Evolutionary conservation across 1,140 invertebrate genomes (phyloP).

Genomic region (Drosophila bipectinata): DNA sequence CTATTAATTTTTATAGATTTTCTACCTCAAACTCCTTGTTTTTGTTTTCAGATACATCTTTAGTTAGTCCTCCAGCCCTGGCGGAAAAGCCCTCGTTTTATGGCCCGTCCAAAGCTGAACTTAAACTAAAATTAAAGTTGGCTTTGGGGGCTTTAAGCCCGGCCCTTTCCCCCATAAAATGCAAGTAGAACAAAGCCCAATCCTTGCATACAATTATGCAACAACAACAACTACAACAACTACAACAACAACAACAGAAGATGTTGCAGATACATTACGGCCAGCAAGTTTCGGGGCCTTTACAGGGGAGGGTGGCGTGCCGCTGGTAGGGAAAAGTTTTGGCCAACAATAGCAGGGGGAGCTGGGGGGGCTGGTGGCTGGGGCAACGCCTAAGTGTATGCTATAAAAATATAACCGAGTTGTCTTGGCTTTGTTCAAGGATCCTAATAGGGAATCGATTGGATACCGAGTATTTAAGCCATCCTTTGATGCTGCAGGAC

Average conservation of each 20-base stretch:
- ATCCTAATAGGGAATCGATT: neutral
- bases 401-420: neutral
- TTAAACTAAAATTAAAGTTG: constrained; percentile 39
- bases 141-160: constrained; percentile 10
- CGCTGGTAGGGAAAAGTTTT: constrained; percentile 16
- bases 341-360: neutral
- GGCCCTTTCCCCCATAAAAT: neutral
- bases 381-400: neutral
- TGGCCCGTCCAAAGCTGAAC: constrained; percentile 6
- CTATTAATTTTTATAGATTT: no score
- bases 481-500: neutral
- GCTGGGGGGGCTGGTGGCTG: no score
- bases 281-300: neutral
- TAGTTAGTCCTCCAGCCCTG: no score
- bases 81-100: neutral
- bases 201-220: constrained; percentile 33
- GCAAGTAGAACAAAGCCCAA: constrained; percentile 2
- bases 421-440: neutral
- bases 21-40: no score
- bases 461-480: neutral
- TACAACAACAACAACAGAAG: constrained; percentile 26
- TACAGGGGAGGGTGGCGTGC: no score
- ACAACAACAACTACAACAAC: constrained; percentile 22
- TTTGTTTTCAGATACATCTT: no score
- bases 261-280: constrained; percentile 32